phyloP scores from a whole-genome alignment of 2,888 invertebrate species.

The Drosophila kambysellisi region DNA sequence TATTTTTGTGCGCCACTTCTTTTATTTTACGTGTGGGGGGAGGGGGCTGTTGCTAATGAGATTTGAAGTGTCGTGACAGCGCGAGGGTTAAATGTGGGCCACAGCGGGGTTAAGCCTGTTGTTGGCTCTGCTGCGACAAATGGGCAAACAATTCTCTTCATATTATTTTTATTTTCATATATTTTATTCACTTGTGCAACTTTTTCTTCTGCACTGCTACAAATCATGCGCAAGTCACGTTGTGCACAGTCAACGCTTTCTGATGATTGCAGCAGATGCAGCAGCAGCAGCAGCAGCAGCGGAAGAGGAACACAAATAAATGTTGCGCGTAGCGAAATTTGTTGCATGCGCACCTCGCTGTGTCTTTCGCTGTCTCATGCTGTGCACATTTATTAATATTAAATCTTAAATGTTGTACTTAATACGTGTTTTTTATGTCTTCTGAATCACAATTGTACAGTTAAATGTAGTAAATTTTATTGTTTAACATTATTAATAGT shows the following conservation, averaged over 20 bases:
- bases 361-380: not conserved
- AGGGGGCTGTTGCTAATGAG: conserved; percentile 43
- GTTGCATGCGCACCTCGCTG: not conserved
- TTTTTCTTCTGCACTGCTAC: conserved; percentile 59
- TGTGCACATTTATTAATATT: not conserved
- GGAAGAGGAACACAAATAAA: conserved; percentile 4
- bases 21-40: not conserved
- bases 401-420: not conserved
- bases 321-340: conserved; percentile 10
- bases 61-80: conserved; percentile 47
- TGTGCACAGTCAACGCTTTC: conserved; percentile 23
- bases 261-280: conserved; percentile 6
- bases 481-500: not conserved
- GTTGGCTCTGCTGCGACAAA: conserved; percentile 35
- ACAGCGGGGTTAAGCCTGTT: conserved; percentile 32
- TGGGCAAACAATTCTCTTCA: conserved; percentile 39
- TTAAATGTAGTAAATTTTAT: not conserved
- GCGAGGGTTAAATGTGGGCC: conserved; percentile 18
- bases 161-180: conserved; percentile 5
- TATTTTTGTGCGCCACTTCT: not conserved
- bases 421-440: not conserved
- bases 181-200: conserved; percentile 41
- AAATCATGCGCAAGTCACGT: conserved; percentile 73
- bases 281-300: not conserved
- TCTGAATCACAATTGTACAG: not conserved